phyloP scores from a whole-genome alignment of 1,140 invertebrate genomes.

The Zophobas atratus region DNA sequence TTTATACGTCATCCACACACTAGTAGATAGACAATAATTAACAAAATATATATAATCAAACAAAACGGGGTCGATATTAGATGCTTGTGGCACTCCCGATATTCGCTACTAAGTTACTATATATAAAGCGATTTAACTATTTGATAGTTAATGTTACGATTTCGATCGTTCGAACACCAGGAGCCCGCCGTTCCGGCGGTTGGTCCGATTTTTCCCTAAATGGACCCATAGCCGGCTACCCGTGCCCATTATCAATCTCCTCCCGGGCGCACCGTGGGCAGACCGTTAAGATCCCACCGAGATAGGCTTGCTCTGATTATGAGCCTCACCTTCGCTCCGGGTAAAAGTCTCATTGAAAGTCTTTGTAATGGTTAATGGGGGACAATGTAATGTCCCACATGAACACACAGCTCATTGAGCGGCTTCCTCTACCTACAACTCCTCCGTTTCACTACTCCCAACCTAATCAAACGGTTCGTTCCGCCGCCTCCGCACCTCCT shows the following conservation, averaged over 20 bases:
- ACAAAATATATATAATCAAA: no score
- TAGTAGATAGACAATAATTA: no score
- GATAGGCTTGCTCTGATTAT: conserved; percentile 38
- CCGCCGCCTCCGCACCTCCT: conserved; percentile 16
- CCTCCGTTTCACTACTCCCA: conserved; percentile 35
- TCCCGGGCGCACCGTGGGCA: neutral
- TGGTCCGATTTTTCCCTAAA: no score
- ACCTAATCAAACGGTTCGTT: conserved; percentile 32
- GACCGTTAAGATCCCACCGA: conserved; percentile 3
- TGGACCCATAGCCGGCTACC: no score
- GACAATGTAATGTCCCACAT: conserved; percentile 39
- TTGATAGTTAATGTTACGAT: no score
- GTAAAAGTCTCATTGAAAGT: conserved; percentile 40
- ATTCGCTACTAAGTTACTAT: no score
- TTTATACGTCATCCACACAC: no score
- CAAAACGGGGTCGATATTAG: no score
- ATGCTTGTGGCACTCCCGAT: no score
- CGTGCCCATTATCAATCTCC: neutral
- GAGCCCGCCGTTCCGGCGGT: no score
- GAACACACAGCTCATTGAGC: conserved; percentile 37
- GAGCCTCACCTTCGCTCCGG: conserved; percentile 23
- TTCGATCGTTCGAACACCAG: no score
- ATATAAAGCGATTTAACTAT: no score
- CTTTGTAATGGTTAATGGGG: conserved; percentile 33
- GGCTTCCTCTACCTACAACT: conserved; percentile 33